phyloP scores from a whole-genome alignment of 2,888 invertebrate species.

The Nomada fabriciana region DNA sequence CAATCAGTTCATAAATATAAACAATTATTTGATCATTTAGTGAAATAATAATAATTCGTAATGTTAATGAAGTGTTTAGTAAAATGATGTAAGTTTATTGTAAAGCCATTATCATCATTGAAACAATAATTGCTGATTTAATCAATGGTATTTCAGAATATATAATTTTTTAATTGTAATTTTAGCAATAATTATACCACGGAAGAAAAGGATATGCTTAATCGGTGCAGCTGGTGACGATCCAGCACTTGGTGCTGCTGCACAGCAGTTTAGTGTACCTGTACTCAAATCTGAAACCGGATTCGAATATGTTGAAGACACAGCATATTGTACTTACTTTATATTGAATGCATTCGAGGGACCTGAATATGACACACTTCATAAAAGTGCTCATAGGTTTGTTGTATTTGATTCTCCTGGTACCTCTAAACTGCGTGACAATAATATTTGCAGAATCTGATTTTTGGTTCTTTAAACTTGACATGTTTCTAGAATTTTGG shows the following conservation, averaged over 20 bases:
- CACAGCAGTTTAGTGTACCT: slow-evolving; percentile 88
- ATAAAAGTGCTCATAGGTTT: slow-evolving; percentile 87
- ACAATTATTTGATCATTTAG: too few relatives aligned
- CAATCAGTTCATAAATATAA: too few relatives aligned
- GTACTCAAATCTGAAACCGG: slow-evolving; percentile 88
- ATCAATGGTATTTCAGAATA: neutral
- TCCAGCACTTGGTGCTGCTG: slow-evolving; percentile 86
- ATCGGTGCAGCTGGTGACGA: slow-evolving; percentile 87
- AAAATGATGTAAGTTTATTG: neutral
- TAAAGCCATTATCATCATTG: neutral
- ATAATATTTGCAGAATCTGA: slow-evolving; percentile 62
- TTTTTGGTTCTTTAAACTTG: slow-evolving; percentile 29
- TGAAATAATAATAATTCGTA: too few relatives aligned
- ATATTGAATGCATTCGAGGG: slow-evolving; percentile 91
- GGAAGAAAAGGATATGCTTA: slow-evolving; percentile 88
- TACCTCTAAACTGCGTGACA: neutral
- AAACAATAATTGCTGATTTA: neutral
- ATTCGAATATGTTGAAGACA: slow-evolving; percentile 87
- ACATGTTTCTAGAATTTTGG: slow-evolving; percentile 88
- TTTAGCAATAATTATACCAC: slow-evolving; percentile 82
- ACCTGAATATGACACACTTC: slow-evolving; percentile 89
- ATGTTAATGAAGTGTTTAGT: too few relatives aligned
- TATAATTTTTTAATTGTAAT: slow-evolving; percentile 14
- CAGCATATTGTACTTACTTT: slow-evolving; percentile 88
- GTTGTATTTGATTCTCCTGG: slow-evolving; percentile 6